Evolutionary conservation across 1,140 invertebrate genomes (phyloP).

Genomic region (Lepidurus couesii): DNA sequence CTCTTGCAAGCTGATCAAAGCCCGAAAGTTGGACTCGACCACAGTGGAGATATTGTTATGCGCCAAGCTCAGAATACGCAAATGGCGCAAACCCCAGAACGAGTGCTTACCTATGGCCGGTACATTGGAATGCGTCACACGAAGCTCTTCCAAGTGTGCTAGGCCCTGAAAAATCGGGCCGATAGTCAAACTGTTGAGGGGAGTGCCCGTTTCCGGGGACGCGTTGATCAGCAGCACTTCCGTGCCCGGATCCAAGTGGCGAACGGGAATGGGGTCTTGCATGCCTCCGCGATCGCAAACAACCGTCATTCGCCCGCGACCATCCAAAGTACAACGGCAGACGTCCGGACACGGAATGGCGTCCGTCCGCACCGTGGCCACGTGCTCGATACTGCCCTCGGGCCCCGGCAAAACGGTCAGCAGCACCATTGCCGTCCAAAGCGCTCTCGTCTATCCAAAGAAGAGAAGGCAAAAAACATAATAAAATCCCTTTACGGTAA

Average conservation of each 20-base stretch:
- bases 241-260: slow-evolving; percentile 54
- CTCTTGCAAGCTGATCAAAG: slow-evolving; percentile 45
- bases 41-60: slow-evolving; percentile 69
- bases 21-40: slow-evolving; percentile 44
- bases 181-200: slow-evolving; percentile 61
- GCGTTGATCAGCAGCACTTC: slow-evolving; percentile 64
- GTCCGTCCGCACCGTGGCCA: slow-evolving; percentile 20
- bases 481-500: too few relatives aligned
- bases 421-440: not conserved
- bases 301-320: slow-evolving; percentile 42
- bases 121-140: slow-evolving; percentile 66
- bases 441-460: not conserved
- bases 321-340: slow-evolving; percentile 43
- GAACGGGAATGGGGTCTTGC: slow-evolving; percentile 53
- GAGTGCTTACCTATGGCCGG: slow-evolving; percentile 70
- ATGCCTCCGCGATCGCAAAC: slow-evolving; percentile 55
- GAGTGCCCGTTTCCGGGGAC: slow-evolving; percentile 50
- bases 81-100: slow-evolving; percentile 64
- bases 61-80: slow-evolving; percentile 63
- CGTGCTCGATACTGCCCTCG: slow-evolving; percentile 9
- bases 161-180: slow-evolving; percentile 65
- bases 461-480: not conserved
- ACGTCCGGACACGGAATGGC: slow-evolving; percentile 28
- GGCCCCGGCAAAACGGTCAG: not conserved
- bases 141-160: slow-evolving; percentile 61